Evolutionary conservation across 2,797 vertebrate genomes (phyloP).

Genomic region (Sphenopsis melanotis): DNA sequence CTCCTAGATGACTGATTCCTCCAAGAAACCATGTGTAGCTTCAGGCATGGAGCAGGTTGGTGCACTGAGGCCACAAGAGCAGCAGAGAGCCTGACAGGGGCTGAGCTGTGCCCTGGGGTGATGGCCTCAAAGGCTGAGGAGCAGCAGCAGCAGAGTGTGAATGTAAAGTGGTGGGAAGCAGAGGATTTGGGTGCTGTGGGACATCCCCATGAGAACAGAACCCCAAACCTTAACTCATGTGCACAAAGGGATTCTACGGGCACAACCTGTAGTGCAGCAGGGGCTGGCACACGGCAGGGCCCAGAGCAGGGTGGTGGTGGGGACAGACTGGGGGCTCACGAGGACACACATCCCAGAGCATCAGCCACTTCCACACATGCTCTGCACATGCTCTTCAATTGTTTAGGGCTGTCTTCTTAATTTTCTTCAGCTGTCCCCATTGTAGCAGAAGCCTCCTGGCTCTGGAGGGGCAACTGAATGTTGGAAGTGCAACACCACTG

Average conservation of each 20-base stretch:
- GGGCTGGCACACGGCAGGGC: not conserved
- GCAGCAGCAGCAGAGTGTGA: not conserved
- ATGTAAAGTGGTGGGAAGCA: not conserved
- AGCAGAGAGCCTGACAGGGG: not conserved
- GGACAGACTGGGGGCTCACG: not conserved
- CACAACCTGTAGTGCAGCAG: not conserved
- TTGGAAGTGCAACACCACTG: not conserved
- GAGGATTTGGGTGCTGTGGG: not conserved
- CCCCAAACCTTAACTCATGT: not conserved
- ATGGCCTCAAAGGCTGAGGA: not conserved
- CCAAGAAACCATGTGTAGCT: not conserved
- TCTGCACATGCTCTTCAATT: not conserved
- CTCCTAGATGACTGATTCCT: not conserved
- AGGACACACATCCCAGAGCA: not conserved
- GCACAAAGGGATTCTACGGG: not conserved
- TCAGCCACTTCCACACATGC: not conserved
- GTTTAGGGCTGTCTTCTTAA: not conserved
- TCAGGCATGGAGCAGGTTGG: not conserved
- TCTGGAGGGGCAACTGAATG: not conserved
- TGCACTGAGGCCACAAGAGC: not conserved
- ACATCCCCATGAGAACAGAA: not conserved
- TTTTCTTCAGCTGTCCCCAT: conserved; percentile 3
- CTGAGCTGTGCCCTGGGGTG: not conserved
- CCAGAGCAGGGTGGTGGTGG: rapidly evolving
- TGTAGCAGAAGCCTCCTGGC: not conserved